Evolutionary conservation across 2,113 vertebrate genomes (phyloP).

Genomic region (Phoenicopterus ruber): DNA sequence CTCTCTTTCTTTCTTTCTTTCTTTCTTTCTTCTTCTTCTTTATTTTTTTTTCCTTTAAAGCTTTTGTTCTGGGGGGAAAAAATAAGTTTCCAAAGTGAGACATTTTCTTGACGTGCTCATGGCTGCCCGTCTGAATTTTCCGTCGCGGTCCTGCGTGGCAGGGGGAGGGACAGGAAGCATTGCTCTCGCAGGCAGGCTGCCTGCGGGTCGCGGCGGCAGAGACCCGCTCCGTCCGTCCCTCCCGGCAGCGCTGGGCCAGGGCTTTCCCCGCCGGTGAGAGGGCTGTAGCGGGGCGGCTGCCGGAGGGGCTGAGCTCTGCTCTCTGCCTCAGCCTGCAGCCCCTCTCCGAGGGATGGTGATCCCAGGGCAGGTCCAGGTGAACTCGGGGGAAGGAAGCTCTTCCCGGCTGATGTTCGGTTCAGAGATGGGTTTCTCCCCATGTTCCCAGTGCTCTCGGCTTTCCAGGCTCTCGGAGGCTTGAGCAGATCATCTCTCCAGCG

Average conservation of each 20-base stretch:
- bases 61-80: neutral
- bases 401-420: neutral
- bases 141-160: conserved; percentile 60
- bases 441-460: neutral
- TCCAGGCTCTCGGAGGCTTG: neutral
- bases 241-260: neutral
- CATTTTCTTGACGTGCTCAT: neutral
- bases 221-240: neutral
- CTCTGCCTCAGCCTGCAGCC: neutral
- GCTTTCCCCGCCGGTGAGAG: accelerated
- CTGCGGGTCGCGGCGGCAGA: too few species aligned
- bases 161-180: conserved; percentile 5
- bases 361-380: neutral
- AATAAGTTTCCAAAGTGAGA: conserved; percentile 23
- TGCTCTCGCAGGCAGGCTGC: conserved; percentile 69
- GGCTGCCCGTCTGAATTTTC: conserved; percentile 58
- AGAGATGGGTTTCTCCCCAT: neutral
- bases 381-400: neutral
- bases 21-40: neutral
- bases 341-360: neutral
- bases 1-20: neutral
- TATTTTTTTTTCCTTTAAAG: neutral
- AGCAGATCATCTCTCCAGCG: neutral
- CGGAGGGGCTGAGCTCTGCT: neutral
- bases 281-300: neutral